phyloP scores from a whole-genome alignment of 2,797 vertebrate genomes.

The Serranus cabrilla region DNA sequence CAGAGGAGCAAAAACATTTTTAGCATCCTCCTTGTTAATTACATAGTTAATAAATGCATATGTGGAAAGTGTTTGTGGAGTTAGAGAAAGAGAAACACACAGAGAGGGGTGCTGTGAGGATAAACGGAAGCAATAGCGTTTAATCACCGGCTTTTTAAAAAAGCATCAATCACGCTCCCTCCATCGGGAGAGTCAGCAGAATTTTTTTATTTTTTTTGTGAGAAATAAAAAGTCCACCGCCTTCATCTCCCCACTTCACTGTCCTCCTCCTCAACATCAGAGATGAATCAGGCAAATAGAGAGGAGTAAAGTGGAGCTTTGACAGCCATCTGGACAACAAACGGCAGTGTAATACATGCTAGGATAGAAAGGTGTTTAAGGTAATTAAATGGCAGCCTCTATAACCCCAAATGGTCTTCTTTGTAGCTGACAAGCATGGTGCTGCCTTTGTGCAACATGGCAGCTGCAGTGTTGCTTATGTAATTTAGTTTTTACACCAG shows the following conservation, averaged over 20 bases:
- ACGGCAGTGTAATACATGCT: slow-evolving; percentile 11
- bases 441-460: slow-evolving; percentile 1
- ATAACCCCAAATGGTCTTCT: not conserved
- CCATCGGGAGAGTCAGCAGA: slow-evolving; percentile 20
- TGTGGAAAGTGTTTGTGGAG: slow-evolving; percentile 1
- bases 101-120: slow-evolving; percentile 18
- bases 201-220: not conserved
- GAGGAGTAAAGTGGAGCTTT: slow-evolving; percentile 42
- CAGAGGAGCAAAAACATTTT: slow-evolving; percentile 3
- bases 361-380: slow-evolving; percentile 13
- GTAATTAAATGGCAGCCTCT: slow-evolving; percentile 31
- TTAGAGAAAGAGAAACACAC: slow-evolving; percentile 1
- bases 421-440: not conserved
- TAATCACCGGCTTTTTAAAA: slow-evolving; percentile 36
- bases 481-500: not conserved
- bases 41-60: not conserved
- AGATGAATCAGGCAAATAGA: slow-evolving; percentile 42
- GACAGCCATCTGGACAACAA: slow-evolving; percentile 44
- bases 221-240: slow-evolving; percentile 18
- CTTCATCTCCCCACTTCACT: slow-evolving; percentile 29
- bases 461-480: not conserved
- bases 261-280: slow-evolving; percentile 40
- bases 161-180: slow-evolving; percentile 26
- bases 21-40: slow-evolving; percentile 13
- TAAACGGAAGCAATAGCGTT: slow-evolving; percentile 24